phyloP scores from a whole-genome alignment of 1,140 invertebrate genomes.

The Drosophila hydei region DNA sequence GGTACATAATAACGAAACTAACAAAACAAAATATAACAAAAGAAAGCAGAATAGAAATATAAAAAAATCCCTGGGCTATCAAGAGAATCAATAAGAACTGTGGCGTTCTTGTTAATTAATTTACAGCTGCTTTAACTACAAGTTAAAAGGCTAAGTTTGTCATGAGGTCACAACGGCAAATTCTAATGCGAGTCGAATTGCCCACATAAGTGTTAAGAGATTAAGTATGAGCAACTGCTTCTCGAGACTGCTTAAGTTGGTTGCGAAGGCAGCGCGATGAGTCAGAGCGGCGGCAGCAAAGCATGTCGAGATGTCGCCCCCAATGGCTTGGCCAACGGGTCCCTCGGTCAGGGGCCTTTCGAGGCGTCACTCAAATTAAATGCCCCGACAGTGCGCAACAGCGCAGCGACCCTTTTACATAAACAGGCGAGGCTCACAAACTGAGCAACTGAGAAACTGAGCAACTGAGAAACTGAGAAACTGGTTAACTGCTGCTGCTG shows the following conservation, averaged over 20 bases:
- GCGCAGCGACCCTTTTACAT: constrained; percentile 32
- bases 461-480: neutral
- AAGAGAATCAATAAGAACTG: too few relatives aligned
- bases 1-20: neutral
- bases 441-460: neutral
- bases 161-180: too few relatives aligned
- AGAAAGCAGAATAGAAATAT: too few relatives aligned
- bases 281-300: constrained; percentile 47
- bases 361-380: constrained; percentile 54
- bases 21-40: too few relatives aligned
- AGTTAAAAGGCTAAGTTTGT: too few relatives aligned
- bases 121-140: too few relatives aligned
- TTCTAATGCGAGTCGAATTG: neutral
- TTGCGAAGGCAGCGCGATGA: neutral
- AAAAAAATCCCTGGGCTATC: too few relatives aligned
- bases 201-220: neutral
- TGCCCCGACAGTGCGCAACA: constrained; percentile 40
- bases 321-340: constrained; percentile 13
- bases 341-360: constrained; percentile 48
- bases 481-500: constrained; percentile 61
- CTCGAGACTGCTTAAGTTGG: neutral
- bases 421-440: neutral
- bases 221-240: neutral
- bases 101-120: too few relatives aligned
- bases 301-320: constrained; percentile 51